phyloP scores from a whole-genome alignment of 1,140 invertebrate genomes.

The Vollenhovia emeryi region DNA sequence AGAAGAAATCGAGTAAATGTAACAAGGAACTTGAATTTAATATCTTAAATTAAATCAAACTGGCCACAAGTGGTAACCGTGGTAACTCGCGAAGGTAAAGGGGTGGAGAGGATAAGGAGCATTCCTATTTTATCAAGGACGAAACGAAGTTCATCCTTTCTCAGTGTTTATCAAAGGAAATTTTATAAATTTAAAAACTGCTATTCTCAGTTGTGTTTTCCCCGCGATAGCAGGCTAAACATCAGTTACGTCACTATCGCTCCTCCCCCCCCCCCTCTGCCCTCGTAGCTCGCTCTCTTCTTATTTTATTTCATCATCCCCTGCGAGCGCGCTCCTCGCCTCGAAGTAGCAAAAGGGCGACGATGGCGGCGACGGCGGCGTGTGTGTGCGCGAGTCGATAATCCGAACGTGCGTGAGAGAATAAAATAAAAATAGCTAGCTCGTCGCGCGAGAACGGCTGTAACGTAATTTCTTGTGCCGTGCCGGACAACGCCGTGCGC shows the following conservation, averaged over 20 bases:
- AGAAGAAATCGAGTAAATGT: background rate
- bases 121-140: background rate
- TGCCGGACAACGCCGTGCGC: background rate
- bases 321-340: constrained; percentile 10
- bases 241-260: constrained; percentile 35
- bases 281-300: constrained; percentile 33
- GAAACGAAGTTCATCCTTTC: background rate
- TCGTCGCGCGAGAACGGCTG: constrained; percentile 45
- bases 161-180: background rate
- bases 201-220: background rate
- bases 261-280: background rate
- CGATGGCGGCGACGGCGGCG: background rate
- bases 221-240: background rate
- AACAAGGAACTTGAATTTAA: background rate
- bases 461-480: constrained; percentile 46
- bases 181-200: constrained; percentile 13
- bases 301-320: constrained; percentile 55
- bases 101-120: background rate
- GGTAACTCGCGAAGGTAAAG: background rate
- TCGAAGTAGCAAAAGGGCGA: constrained; percentile 45
- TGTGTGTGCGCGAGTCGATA: constrained; percentile 38
- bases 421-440: constrained; percentile 58
- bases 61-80: background rate
- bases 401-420: constrained; percentile 57
- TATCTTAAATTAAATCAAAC: background rate